Conservation (phyloP, 2,113 vertebrate species). For the Leucopsar rothschildi region DNA sequence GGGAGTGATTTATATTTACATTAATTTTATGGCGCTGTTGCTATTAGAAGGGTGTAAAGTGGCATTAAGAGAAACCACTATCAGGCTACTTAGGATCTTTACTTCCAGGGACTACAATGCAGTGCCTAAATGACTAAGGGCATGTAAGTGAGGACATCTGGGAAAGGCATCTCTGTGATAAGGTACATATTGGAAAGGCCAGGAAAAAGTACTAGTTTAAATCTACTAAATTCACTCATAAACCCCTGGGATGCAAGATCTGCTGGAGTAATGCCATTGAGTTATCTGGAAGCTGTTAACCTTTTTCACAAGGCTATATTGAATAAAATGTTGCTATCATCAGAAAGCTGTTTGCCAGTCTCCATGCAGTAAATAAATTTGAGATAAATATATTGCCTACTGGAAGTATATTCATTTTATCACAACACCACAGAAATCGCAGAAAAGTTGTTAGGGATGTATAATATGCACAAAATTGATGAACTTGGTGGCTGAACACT, state of each 20-base stretch:
- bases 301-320: not conserved
- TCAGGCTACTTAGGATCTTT: not conserved
- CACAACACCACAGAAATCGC: not conserved
- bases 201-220: not conserved
- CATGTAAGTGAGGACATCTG: not conserved
- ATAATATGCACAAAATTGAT: not conserved
- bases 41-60: not conserved
- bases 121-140: not conserved
- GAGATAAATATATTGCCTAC: not conserved
- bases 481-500: not conserved
- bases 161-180: not conserved
- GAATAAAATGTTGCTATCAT: not conserved
- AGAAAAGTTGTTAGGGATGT: not conserved
- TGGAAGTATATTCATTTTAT: not conserved
- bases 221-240: not conserved
- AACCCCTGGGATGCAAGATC: not conserved
- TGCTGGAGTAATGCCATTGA: not conserved
- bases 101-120: not conserved
- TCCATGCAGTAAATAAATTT: not conserved
- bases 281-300: constrained; percentile 10
- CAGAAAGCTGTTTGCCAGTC: not conserved
- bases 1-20: constrained; percentile 30
- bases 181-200: not conserved
- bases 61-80: not conserved
- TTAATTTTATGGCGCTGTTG: constrained; percentile 27